These are phyloP conservation scores for Salvelinus namaycush DNA, from an alignment of 2,113 vertebrate genomes.

Conservation along the genomic window DNA sequence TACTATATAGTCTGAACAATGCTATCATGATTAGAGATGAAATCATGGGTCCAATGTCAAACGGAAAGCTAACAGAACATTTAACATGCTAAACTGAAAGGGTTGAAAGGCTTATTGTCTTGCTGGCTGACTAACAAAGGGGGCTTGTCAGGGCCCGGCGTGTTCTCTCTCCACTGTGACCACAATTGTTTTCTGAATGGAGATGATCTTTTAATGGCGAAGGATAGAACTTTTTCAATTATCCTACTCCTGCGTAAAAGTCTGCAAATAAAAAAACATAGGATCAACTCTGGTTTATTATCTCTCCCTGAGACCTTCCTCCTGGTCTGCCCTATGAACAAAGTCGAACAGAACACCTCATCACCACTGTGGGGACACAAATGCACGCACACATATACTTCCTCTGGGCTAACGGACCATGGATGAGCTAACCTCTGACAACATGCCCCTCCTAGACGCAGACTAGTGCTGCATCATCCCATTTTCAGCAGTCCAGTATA, in stretches of 20 bases:
- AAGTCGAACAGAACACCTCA: too few species aligned
- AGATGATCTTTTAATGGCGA: slow-evolving; percentile 17
- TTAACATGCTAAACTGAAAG: too few species aligned
- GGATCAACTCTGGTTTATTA: too few species aligned
- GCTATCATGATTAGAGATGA: too few species aligned
- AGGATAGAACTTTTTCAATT: background rate
- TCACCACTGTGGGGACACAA: too few species aligned
- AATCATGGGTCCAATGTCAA: too few species aligned
- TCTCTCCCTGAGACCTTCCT: too few species aligned
- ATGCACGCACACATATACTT: background rate
- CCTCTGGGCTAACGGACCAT: slow-evolving; percentile 1
- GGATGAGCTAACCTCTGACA: too few species aligned
- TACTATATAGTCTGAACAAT: too few species aligned
- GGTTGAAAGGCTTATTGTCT: background rate
- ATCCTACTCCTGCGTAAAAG: background rate
- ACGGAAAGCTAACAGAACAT: too few species aligned
- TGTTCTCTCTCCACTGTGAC: background rate
- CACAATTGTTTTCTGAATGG: background rate
- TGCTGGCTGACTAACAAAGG: background rate
- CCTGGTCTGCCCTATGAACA: too few species aligned
- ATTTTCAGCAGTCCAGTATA: slow-evolving; percentile 32
- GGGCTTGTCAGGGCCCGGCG: background rate
- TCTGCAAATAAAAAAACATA: background rate
- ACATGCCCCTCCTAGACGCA: slow-evolving; percentile 20
- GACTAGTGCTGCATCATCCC: slow-evolving; percentile 31